Base-by-base conservation (phyloP, 2,113 vertebrate species). In the Azemiops feae region DNA sequence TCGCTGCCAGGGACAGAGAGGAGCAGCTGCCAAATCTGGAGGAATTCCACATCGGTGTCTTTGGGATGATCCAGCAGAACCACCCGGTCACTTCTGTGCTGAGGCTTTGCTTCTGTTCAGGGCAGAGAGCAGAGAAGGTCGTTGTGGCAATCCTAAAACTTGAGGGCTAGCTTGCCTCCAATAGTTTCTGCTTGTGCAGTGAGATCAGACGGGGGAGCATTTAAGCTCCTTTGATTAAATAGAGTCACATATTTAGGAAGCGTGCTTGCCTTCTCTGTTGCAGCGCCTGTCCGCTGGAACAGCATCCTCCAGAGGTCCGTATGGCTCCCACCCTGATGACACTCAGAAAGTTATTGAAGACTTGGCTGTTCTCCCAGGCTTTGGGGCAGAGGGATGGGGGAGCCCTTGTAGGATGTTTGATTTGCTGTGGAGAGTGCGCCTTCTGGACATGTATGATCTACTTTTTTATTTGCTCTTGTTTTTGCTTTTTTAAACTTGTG, bases 81-180 rank as follows among this genome's bases (percentile, higher is more conserved):
- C 0, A 0, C 0, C 5, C 1, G 54, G n/a, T 90, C 3, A 0
- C 0, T 0, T 94, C 74, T 50, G 3, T 1, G 88, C 2, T 0
- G 2, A 52, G 30, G 55, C 60, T 50, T 18, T 14, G 93, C 54
- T 0, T 89, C 1, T 20, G 60, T 86, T 4, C 27, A 4, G 16
- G 22, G 60, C 2, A 81, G 86, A 18, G 39, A 64, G 39, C 4
- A 60, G 47, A 3, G 22, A 11, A 27, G 34, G 57, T 2, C 30
- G 2, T 4, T 23, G 0, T 34, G 6, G n/a, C 1, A 34, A 18
- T 1, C n/a, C n/a, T 18, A 7, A 74, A 14, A 6, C 6, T 34
- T 1, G n/a, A 74, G 64, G 64, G 64, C 16, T 5, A 16, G 58
- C 25, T 9, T 10, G 27, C 10, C 27, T 30, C 27, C 58, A 12